phyloP scores from a whole-genome alignment of 2,888 invertebrate genomes.

The Merodon equestris region DNA sequence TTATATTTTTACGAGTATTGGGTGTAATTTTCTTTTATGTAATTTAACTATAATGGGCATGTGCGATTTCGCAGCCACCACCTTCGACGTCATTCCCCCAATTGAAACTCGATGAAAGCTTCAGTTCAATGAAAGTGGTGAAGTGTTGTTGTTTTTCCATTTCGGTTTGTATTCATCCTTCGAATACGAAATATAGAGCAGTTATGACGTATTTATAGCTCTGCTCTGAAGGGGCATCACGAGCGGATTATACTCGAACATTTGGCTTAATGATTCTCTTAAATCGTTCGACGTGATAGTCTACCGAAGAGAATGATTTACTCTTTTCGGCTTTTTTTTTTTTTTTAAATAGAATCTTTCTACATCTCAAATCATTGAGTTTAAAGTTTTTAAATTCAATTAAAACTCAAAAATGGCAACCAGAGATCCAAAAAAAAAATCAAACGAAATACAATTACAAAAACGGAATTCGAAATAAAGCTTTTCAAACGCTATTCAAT shows the following conservation, averaged over 20 bases:
- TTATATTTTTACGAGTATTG: slow-evolving; percentile 1
- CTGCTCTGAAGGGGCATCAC: slow-evolving; percentile 19
- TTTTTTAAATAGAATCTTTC: too few relatives aligned
- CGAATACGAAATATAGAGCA: slow-evolving; percentile 54
- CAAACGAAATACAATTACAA: too few relatives aligned
- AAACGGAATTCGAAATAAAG: slow-evolving; percentile 14
- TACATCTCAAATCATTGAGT: too few relatives aligned
- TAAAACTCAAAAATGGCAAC: too few relatives aligned
- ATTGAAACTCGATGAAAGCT: slow-evolving; percentile 64
- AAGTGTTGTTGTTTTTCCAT: slow-evolving; percentile 26
- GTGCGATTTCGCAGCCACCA: slow-evolving; percentile 26
- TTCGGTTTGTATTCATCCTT: slow-evolving; percentile 30
- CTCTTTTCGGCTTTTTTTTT: too few relatives aligned
- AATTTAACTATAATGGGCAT: slow-evolving; percentile 59
- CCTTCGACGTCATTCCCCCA: slow-evolving; percentile 59
- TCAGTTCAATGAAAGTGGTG: slow-evolving; percentile 63
- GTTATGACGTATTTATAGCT: slow-evolving; percentile 56
- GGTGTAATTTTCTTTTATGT: slow-evolving; percentile 54
- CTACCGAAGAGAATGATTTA: too few relatives aligned
- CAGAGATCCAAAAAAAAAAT: too few relatives aligned
- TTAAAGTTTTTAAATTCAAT: too few relatives aligned
- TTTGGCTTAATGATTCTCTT: slow-evolving; percentile 34
- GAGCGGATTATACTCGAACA: slow-evolving; percentile 17
- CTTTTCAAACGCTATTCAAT: slow-evolving; percentile 33
- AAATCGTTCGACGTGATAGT: slow-evolving; percentile 11